phyloP scores from a whole-genome alignment of 2,797 vertebrate species.

The Gastrophryne carolinensis region DNA sequence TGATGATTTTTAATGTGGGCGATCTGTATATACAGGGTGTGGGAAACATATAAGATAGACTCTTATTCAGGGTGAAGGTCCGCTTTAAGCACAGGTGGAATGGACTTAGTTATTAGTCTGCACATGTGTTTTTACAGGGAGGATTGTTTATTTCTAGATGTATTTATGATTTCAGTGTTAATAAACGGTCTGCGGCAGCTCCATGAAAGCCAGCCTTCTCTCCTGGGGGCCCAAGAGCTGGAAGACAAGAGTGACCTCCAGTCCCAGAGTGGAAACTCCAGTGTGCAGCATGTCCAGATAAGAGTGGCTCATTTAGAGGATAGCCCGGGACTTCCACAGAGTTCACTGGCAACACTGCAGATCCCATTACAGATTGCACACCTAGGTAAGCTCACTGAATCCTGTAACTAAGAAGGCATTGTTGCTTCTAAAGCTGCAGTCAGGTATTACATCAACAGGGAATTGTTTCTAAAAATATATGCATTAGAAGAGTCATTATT shows the following conservation, averaged over 20 bases:
- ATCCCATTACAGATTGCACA: conserved; percentile 97
- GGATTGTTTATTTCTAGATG: not conserved
- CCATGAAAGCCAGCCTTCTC: conserved; percentile 79
- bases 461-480: no score
- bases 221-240: conserved; percentile 66
- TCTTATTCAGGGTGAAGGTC: no score
- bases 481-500: no score
- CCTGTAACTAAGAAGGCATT: not conserved
- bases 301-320: conserved; percentile 87
- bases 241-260: conserved; percentile 75
- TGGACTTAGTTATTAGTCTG: no score
- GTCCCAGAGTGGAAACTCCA: conserved; percentile 69
- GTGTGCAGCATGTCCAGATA: conserved; percentile 82
- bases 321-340: conserved; percentile 67
- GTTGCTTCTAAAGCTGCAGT: no score
- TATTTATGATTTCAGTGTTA: conserved; percentile 74
- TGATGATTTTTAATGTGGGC: no score
- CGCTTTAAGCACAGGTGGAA: no score
- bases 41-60: no score
- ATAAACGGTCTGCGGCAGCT: conserved; percentile 94
- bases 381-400: conserved; percentile 78
- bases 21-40: no score
- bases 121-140: not conserved
- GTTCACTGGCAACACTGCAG: conserved; percentile 85
- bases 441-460: no score